A percentile compares a stretch with the other conserved stretches of the same genome.
These are phyloP conservation scores for Podarcis muralis DNA, from an alignment of 2,113 vertebrate genomes.

Conservation along the genomic window DNA sequence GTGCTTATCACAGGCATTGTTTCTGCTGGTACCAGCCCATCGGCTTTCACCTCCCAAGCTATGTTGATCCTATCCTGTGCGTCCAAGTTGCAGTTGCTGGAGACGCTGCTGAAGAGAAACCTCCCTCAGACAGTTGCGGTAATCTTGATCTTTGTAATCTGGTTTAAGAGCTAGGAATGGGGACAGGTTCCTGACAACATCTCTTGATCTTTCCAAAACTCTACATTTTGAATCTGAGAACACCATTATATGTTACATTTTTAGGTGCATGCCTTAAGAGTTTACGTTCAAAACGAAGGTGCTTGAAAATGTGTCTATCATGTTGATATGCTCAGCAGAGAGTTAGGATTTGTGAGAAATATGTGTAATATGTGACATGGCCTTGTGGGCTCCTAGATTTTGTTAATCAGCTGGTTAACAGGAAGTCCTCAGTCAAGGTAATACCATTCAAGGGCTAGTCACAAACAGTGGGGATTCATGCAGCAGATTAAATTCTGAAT, in stretches of 20 bases:
- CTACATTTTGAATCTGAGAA: neutral
- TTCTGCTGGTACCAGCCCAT: neutral
- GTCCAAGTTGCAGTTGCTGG: neutral
- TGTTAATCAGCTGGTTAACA: no score
- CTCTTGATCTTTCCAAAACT: neutral
- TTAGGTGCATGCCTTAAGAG: neutral
- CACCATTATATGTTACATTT: neutral
- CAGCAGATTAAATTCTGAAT: no score
- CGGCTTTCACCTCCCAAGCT: no score
- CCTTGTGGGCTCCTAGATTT: no score
- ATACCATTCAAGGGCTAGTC: no score
- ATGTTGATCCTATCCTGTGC: constrained; percentile 16
- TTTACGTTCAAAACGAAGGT: neutral
- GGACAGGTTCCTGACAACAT: neutral
- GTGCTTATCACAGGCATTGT: neutral
- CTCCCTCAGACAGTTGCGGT: neutral
- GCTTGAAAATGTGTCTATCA: neutral
- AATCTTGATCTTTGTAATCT: neutral
- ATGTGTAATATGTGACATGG: no score
- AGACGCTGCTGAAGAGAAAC: neutral
- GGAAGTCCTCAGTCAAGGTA: no score
- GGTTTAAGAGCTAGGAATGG: neutral
- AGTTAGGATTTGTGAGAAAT: no score
- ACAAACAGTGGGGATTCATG: no score
- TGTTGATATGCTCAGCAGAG: neutral